Base-by-base conservation (phyloP, 2,113 vertebrate species). In the Tamias sibiricus region DNA sequence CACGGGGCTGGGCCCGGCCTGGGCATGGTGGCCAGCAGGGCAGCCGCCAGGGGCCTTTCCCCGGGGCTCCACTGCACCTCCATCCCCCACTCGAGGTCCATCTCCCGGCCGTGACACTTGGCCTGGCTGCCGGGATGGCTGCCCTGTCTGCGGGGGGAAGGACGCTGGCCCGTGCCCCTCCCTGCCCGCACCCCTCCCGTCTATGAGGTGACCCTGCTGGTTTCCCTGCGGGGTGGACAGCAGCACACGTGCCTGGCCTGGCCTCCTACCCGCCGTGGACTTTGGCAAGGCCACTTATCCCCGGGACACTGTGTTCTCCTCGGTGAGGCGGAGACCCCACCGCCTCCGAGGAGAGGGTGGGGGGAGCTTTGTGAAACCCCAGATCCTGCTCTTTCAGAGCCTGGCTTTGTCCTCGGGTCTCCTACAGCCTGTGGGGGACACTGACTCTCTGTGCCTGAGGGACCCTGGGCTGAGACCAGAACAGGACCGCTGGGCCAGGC, bases 241-340 rank as follows among this genome's bases (percentile, higher is more conserved):
- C 52, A 52, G 13, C n/a, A 30, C 16, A 24, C 24, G 4, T 1
- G 35, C 22, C 86, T 12, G 11, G 37, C 2, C 1, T 1, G 2
- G 32, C 47, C 37, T 44, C 59, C 37, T 20, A 4, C 32, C 4
- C 24, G 44, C 86, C 26, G 16, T 1, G n/a, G n/a, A 5, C 77
- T 44, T 30, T 0, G 69, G 9, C n/a, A 11, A 6, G 52, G 19
- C 8, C 26, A 1, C 8, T 52, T 11, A 4, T 8, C 26, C 74
- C 68, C 6, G 7, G n/a, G 54, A 40, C 80, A 11, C 20, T 6
- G 0, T 6, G 62, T 77, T 26, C 19, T 32, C 32, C n/a, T n/a
- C 1, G 2, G 17, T 2, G 16, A 40, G 37, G 8, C 7, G 16
- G 57, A 40, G 54, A 24, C 20, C 54, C 54, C 20, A 1, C 8